Base-by-base conservation (phyloP, 2,888 invertebrate genomes). In the Leptothorax acervorum region DNA sequence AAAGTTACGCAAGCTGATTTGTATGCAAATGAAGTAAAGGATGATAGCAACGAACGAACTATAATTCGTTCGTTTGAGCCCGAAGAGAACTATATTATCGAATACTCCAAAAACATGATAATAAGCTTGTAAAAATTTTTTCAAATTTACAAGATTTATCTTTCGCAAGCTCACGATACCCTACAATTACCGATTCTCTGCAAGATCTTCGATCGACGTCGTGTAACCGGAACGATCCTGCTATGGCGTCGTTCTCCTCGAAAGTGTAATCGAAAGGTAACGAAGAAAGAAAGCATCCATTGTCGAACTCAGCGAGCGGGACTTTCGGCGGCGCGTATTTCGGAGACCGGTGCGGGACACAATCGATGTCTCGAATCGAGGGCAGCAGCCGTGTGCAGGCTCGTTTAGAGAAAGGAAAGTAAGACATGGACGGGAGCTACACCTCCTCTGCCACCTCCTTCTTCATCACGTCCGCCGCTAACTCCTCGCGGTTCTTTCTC, bases 351-450 rank as follows among this genome's bases (percentile, higher is more conserved):
- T 23, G 23, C 84, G 85, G 66, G 91, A 85, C 85, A 89, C 87
- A 91, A 90, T 91, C 91, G 90, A 90, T 75, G 90, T 82, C 76
- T 89, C 84, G 88, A 91, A 91, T 92, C 88, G 91, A 92, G 91
- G 92, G 91, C 91, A 91, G 86, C 86, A 86, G 82, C 82, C 85
- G 79, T 63, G 79, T 63, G 86, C 87, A 23, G 83, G 88, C 84
- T 91, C 90, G 90, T 91, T 88, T 90, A 89, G 91, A 91, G 91
- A 91, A 91, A 92, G 92, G 91, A 91, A 91, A 91, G 91, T 91
- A 85, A 88, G 78, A 86, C 86, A 84, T 74, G 87, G 85, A 84
- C 88, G 74, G 63, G 75, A 81, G 84, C 82, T 83, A 86, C 85
- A 76, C 85, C 91, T 87, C 74, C 82, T 57, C 65, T 83, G 9